Percentiles rank a stretch among this genome's conserved stretches.
These are phyloP conservation scores for Aphis craccivora DNA, from an alignment of 1,140 invertebrate species.

Conservation along the genomic window DNA sequence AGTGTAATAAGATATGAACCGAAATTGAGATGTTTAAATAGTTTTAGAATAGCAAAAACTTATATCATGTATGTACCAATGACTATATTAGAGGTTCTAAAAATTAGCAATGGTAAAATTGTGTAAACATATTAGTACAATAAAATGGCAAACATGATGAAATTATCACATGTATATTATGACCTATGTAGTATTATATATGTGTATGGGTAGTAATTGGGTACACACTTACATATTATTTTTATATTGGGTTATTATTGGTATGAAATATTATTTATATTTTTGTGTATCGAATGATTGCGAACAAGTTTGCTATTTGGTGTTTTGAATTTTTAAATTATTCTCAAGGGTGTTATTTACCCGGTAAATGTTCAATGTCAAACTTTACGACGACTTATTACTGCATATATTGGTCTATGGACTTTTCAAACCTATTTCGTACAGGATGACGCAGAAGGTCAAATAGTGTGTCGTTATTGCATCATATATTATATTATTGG, in stretches of 20 bases:
- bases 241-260: background rate
- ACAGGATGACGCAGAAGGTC: conserved; percentile 8
- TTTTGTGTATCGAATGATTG: conserved; percentile 4
- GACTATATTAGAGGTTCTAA: background rate
- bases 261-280: conserved; percentile 13
- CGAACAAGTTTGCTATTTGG: background rate
- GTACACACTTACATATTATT: background rate
- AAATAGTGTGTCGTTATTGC: conserved; percentile 15
- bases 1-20: too few relatives aligned
- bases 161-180: background rate
- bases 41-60: too few relatives aligned
- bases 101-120: background rate
- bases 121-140: background rate
- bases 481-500: conserved; percentile 21
- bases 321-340: conserved; percentile 24
- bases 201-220: too few relatives aligned
- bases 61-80: too few relatives aligned
- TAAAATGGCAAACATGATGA: background rate
- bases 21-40: too few relatives aligned
- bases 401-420: background rate
- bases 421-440: conserved; percentile 8
- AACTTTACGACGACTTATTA: conserved; percentile 42
- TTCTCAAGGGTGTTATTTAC: conserved; percentile 15
- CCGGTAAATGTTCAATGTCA: conserved; percentile 37
- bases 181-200: background rate